A percentile compares a stretch with the other conserved stretches of the same genome.
Evolutionary conservation across 2,797 vertebrate genomes (phyloP).

Genomic region (Tenualosa thibaudeaui): DNA sequence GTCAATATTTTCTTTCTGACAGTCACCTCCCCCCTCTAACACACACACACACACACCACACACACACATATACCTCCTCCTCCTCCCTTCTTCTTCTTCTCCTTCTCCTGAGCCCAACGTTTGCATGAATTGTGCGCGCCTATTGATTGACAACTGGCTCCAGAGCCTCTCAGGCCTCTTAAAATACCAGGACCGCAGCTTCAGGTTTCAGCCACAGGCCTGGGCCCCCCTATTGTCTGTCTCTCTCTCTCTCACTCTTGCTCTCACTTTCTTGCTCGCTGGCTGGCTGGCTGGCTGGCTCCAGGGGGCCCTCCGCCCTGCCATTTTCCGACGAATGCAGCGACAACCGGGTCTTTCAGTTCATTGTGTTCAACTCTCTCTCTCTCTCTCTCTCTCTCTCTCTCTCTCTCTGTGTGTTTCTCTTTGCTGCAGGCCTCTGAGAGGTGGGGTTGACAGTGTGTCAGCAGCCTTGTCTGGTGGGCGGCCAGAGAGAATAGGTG

Average conservation of each 20-base stretch:
- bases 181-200: slow-evolving; percentile 79
- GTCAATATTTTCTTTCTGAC: slow-evolving; percentile 68
- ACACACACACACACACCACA: too few relatives aligned
- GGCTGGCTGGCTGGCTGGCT: slow-evolving; percentile 60
- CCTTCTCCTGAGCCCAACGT: slow-evolving; percentile 59
- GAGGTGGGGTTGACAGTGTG: slow-evolving; percentile 66
- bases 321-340: slow-evolving; percentile 58
- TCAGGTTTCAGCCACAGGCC: slow-evolving; percentile 82
- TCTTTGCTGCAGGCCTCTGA: slow-evolving; percentile 64
- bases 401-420: slow-evolving; percentile 36
- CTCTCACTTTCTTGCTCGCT: too few relatives aligned
- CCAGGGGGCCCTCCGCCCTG: slow-evolving; percentile 53
- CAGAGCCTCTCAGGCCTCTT: slow-evolving; percentile 83
- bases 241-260: slow-evolving; percentile 51
- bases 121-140: slow-evolving; percentile 72
- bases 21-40: background rate
- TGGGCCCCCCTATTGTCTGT: slow-evolving; percentile 76
- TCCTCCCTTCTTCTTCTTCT: slow-evolving; percentile 52
- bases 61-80: too few relatives aligned
- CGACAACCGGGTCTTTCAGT: slow-evolving; percentile 59
- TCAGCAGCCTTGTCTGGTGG: slow-evolving; percentile 67
- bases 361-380: slow-evolving; percentile 66
- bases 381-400: slow-evolving; percentile 49
- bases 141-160: slow-evolving; percentile 86
- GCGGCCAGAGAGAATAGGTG: slow-evolving; percentile 54